A percentile compares a stretch with the other conserved stretches of the same genome.
These are phyloP conservation scores for Triplophysa dalaica DNA, from an alignment of 2,113 vertebrate genomes.

Conservation along the genomic window DNA sequence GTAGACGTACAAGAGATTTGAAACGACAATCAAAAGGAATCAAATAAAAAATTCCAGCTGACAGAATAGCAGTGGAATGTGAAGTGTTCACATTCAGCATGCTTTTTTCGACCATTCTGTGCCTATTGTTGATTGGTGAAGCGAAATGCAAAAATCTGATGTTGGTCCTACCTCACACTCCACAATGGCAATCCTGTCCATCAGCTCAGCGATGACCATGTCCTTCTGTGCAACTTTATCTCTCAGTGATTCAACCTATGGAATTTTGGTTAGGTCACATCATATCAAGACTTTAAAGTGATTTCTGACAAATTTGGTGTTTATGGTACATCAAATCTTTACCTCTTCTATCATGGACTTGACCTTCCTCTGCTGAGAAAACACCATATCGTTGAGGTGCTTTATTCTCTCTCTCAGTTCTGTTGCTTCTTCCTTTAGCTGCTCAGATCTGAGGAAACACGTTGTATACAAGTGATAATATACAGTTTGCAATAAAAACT, in stretches of 20 bases:
- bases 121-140: not conserved
- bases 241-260: constrained; percentile 85
- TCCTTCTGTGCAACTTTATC: constrained; percentile 92
- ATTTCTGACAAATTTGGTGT: not conserved
- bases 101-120: constrained; percentile 19
- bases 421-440: constrained; percentile 80
- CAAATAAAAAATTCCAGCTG: not conserved
- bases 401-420: constrained; percentile 89
- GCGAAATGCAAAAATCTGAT: constrained; percentile 6
- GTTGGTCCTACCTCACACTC: constrained; percentile 89
- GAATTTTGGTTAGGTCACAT: not conserved
- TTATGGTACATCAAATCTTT: constrained; percentile 51
- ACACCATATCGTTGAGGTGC: constrained; percentile 97
- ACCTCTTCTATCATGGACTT: constrained; percentile 99
- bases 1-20: constrained; percentile 51
- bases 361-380: constrained; percentile 97
- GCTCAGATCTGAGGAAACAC: constrained; percentile 76
- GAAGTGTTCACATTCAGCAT: constrained; percentile 3
- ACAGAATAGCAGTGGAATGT: constrained; percentile 21
- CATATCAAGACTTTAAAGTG: not conserved
- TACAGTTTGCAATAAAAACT: not conserved
- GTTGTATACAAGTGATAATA: not conserved
- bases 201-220: constrained; percentile 89
- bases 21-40: constrained; percentile 29
- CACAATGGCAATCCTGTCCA: constrained; percentile 94